Percentiles rank a stretch among this genome's conserved stretches.
Evolutionary conservation across 2,113 vertebrate genomes (phyloP).

Genomic region (Pipa parva): DNA sequence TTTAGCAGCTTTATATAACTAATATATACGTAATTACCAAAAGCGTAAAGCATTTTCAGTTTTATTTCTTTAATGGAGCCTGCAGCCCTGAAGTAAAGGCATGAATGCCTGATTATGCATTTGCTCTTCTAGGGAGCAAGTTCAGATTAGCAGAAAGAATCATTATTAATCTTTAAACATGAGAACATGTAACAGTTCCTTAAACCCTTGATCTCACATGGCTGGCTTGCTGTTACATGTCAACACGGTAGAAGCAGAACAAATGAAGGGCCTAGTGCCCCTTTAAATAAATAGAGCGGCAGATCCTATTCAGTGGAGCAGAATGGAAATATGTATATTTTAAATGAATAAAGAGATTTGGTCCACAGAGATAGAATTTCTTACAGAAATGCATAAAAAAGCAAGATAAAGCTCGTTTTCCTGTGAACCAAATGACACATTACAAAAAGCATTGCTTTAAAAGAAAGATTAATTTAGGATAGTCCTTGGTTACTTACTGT

Average conservation of each 20-base stretch:
- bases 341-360: conserved; percentile 32
- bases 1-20: too few species aligned
- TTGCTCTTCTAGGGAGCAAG: background rate
- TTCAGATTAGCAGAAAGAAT: background rate
- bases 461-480: too few species aligned
- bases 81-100: background rate
- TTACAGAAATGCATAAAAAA: background rate
- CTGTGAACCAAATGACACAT: too few species aligned
- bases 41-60: too few species aligned
- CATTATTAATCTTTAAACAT: conserved; percentile 6
- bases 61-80: background rate
- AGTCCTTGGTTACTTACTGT: too few species aligned
- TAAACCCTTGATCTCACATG: background rate
- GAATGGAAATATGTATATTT: conserved; percentile 41
- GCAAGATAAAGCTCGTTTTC: too few species aligned
- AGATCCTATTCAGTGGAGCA: conserved; percentile 34
- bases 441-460: too few species aligned
- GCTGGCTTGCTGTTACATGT: background rate
- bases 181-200: conserved; percentile 15
- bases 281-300: conserved; percentile 42
- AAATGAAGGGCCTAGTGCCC: conserved; percentile 19
- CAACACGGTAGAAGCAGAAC: conserved; percentile 15
- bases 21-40: too few species aligned
- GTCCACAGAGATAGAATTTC: conserved; percentile 23
- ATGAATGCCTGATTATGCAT: background rate